Evolutionary conservation across 2,888 invertebrate species (phyloP), one percentile per base, ranked within the genome.

Genomic region (Timandra comae): DNA sequence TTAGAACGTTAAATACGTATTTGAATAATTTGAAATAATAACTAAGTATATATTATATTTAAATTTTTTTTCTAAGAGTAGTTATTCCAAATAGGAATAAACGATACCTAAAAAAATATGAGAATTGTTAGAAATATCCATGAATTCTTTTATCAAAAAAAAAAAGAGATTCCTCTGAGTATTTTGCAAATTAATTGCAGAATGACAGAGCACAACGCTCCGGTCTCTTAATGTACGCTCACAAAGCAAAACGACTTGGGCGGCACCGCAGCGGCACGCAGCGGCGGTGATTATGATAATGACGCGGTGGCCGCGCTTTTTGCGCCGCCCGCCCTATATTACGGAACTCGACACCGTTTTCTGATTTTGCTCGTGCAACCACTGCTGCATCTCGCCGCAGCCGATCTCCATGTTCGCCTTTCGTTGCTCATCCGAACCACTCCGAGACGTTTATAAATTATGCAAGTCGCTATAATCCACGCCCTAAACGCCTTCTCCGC

Each of bases 231-330:
- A 81, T 80, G 79, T 73, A 73, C 71, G 71, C 58, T 78, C 76
- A 82, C 82, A 84, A 81, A 82, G 81, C 75, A 74, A 78, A 73
- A 75, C 75, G 72, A 73, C 73, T 73, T 69, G 78, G 77, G 79
- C 75, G 77, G 73, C 69, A 56, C 63, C 72, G 67, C 56, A 62
- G 66, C 68, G 73, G 66, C 74, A 75, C 71, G 74, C 75, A 70
- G 77, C 70, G 63, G 59, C 67, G 75, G 82, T 84, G 81, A 84
- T 84, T 84, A 84, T 85, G 77, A 81, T 84, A 85, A 85, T 84
- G 82, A 80, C 75, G 74, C 63, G 74, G 75, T 77, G 60, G 78
- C 71, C 79, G 76, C 77, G 77, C 81, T 82, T 84, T 84, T 85
- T 81, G 74, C 67, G 72, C 53, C 64, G 62, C 38, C 66, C 69